These are phyloP conservation scores for Talpa occidentalis DNA, from an alignment of 2,113 vertebrate genomes.

Conservation along the genomic window DNA sequence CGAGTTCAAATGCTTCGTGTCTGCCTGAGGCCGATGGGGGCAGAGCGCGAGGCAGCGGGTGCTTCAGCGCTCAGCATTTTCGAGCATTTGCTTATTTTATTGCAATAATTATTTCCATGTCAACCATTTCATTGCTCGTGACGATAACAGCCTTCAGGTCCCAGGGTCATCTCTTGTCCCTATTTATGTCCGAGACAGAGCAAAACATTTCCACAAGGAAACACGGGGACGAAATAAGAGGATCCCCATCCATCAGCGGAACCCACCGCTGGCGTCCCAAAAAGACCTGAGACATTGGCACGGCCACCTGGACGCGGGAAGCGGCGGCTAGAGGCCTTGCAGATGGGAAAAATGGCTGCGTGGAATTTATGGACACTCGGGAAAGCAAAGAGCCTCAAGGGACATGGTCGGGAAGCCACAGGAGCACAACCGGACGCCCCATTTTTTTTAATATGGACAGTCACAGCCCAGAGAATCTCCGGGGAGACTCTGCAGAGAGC, in stretches of 20 bases:
- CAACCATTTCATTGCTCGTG: background rate
- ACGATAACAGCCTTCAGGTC: background rate
- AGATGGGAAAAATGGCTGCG: background rate
- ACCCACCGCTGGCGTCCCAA: background rate
- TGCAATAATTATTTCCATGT: background rate
- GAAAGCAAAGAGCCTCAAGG: rapidly evolving
- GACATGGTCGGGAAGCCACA: too few relatives aligned
- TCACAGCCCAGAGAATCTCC: rapidly evolving
- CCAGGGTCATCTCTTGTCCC: background rate
- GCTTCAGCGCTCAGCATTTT: background rate
- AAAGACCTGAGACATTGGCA: background rate
- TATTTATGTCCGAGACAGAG: background rate
- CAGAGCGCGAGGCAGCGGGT: too few relatives aligned
- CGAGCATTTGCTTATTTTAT: background rate
- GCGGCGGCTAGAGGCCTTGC: rapidly evolving
- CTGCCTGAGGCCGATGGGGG: rapidly evolving
- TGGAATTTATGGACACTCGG: rapidly evolving
- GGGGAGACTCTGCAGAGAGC: too few relatives aligned
- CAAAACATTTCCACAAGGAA: background rate
- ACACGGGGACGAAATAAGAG: background rate
- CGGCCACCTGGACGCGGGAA: rapidly evolving
- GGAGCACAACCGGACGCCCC: too few relatives aligned
- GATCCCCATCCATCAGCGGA: background rate
- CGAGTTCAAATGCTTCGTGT: background rate
- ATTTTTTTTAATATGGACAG: too few relatives aligned